These are phyloP conservation scores for Oopsacas minuta DNA, from an alignment of 37 sponge, comb jelly and placozoan genomes.

Conservation along the genomic window DNA sequence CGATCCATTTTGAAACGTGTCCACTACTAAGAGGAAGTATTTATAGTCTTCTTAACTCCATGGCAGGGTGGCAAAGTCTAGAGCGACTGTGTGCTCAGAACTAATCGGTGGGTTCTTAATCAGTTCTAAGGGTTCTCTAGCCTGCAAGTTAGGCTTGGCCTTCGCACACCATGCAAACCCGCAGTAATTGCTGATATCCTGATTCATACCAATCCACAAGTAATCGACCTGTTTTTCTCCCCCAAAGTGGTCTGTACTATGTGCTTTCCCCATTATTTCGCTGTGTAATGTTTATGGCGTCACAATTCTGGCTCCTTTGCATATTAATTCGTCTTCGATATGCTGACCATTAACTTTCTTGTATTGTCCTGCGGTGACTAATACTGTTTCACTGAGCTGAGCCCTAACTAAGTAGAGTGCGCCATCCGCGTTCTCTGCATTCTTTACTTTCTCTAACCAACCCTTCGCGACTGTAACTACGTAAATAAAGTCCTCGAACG, in stretches of 20 bases:
- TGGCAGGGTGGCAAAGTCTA: conserved; percentile 16
- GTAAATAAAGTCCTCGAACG: not conserved
- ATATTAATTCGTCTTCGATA: not conserved
- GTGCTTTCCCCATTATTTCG: conserved; percentile 1
- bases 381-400: conserved; percentile 10
- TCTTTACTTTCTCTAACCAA: not conserved
- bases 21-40: conserved; percentile 10
- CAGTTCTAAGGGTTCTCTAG: not conserved
- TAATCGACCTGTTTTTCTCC: not conserved
- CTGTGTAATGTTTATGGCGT: not conserved
- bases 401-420: not conserved
- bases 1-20: not conserved
- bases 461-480: not conserved
- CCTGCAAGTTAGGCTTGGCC: not conserved
- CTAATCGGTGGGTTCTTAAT: conserved; percentile 2
- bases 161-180: conserved; percentile 6
- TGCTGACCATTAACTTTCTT: not conserved
- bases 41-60: not conserved
- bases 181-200: not conserved
- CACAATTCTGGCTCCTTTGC: conserved; percentile 8
- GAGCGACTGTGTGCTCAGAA: not conserved
- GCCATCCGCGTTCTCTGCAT: not conserved
- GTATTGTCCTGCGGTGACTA: not conserved
- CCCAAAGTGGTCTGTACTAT: conserved; percentile 1
- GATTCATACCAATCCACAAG: not conserved